Base-by-base conservation (phyloP, 2,888 invertebrate species). In the Campoplex capitator region DNA sequence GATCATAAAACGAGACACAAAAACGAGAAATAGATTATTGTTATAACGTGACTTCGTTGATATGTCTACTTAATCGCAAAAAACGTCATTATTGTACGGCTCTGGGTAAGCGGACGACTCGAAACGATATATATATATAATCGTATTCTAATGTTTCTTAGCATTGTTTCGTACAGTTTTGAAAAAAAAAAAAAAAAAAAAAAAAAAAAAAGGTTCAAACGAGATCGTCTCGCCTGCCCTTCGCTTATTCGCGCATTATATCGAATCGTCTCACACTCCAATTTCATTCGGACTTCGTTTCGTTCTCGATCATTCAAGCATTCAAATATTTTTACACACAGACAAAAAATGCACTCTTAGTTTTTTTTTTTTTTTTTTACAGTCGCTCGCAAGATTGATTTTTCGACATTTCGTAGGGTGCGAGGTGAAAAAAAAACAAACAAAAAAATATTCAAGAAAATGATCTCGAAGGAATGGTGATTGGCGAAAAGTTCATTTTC, bases 61-160 rank as follows among this genome's bases (percentile, higher is more conserved):
- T 92, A 92, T 92, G 92, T 92, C 92, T 93, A 92, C 91, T 91
- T 91, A 92, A 92, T 88, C 82, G 88, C 88, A 83, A 91, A 65
- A 88, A 89, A 91, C 73, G 42, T 89, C 89, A 89, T 91, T 92
- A 92, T 92, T 91, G 91, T 91, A 92, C 92, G 91, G 86, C 88
- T 91, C 88, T 71, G 82, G 84, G 67, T 51, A 81, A 87, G 88
- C 83, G 71, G 83, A 67, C 78, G 78, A 78, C 1, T 28, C 23
- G 2, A 28, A 3, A 28, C 58, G 58, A 58, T 13, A 16, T 32
- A 16, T 1, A 0, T 62, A 23, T 16, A 7, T 73, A 74, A 11
- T 81, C 28, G 11, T n/a, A 3, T 48, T 48, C 35, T 78, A 65
- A 13, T 67, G 48, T 73, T 67, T 77, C 56, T 48, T 28, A 18